Conservation (phyloP, 2,888 invertebrate genomes). For the Sphaerolaimus hirsutus region DNA sequence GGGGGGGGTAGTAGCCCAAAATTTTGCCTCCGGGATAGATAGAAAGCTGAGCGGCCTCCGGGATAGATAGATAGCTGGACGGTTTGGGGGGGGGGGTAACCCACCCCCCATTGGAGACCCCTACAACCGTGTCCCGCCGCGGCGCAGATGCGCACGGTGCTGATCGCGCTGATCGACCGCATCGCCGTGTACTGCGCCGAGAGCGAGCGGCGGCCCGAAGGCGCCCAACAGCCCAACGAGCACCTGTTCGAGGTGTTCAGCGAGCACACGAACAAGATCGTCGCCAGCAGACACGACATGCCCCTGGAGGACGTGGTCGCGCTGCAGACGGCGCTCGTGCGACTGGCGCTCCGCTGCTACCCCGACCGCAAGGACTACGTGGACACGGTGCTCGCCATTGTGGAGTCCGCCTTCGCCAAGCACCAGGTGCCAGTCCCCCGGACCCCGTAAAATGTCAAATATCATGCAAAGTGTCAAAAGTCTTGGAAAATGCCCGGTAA, state of each 20-base stretch:
- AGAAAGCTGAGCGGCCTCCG: too few relatives aligned
- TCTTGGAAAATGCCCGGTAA: conserved; percentile 63
- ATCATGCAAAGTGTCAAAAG: conserved; percentile 65
- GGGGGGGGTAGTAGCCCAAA: too few relatives aligned
- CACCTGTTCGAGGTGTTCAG: conserved; percentile 88
- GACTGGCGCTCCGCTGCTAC: conserved; percentile 83
- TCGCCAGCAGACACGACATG: conserved; percentile 68
- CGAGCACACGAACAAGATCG: conserved; percentile 10
- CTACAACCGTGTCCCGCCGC: too few relatives aligned
- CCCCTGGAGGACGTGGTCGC: conserved; percentile 82
- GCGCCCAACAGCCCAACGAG: conserved; percentile 47
- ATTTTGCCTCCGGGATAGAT: too few relatives aligned
- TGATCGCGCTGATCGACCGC: conserved; percentile 73
- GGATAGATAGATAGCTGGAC: too few relatives aligned
- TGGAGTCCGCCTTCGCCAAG: too few relatives aligned
- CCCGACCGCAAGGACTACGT: conserved; percentile 78
- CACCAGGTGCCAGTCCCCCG: too few relatives aligned
- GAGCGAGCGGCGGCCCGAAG: conserved; percentile 21
- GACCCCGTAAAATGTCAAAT: too few relatives aligned
- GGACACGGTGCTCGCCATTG: conserved; percentile 72
- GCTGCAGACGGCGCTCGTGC: conserved; percentile 47
- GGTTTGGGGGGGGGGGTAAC: too few relatives aligned
- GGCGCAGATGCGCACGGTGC: conserved; percentile 78
- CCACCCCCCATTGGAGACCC: too few relatives aligned
- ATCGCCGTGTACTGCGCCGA: conserved; percentile 15